Percentiles rank a stretch among this genome's conserved stretches.
Evolutionary conservation across 2,797 vertebrate species (phyloP).

Genomic region (Potorous gilbertii): DNA sequence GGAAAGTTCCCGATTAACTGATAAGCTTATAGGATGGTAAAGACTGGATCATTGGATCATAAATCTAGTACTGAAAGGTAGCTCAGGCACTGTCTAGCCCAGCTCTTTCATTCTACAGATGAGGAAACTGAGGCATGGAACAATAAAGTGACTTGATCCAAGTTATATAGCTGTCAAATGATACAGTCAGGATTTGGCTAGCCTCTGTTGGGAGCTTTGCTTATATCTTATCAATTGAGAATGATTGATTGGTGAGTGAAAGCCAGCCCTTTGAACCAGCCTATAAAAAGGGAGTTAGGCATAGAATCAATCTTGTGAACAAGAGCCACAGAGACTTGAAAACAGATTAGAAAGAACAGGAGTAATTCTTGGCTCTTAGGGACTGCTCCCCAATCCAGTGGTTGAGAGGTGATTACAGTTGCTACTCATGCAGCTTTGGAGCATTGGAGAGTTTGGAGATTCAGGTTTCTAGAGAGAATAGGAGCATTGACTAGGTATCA

Average conservation of each 20-base stretch:
- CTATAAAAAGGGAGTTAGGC: not conserved
- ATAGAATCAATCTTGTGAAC: not conserved
- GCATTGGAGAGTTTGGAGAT: not conserved
- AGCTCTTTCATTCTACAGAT: not conserved
- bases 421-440: not conserved
- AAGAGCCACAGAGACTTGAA: not conserved
- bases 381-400: not conserved
- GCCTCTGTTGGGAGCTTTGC: not conserved
- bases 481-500: not conserved
- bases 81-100: not conserved
- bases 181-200: not conserved
- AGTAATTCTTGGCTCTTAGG: not conserved
- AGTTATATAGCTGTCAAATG: not conserved
- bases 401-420: not conserved
- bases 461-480: not conserved
- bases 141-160: not conserved
- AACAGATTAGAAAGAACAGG: not conserved
- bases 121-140: not conserved
- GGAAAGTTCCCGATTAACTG: not conserved
- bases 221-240: not conserved
- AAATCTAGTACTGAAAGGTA: not conserved
- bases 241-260: not conserved
- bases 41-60: not conserved
- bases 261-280: not conserved
- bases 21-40: not conserved